Evolutionary conservation across 2,113 vertebrate genomes (phyloP), one percentile per base, ranked within the genome.

Genomic region (Hippopotamus amphibius): DNA sequence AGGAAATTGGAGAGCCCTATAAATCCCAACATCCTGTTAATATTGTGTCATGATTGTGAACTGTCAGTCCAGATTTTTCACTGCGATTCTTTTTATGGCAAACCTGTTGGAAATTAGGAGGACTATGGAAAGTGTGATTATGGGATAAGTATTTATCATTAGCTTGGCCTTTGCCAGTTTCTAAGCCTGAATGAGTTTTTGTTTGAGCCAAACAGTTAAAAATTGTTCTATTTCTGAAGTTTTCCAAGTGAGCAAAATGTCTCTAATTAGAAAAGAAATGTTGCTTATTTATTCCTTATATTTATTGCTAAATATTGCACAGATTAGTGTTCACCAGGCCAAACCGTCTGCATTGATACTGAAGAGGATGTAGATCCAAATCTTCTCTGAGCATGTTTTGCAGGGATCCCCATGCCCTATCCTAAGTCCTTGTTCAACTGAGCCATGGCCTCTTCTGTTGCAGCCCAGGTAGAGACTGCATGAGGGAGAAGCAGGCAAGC

Each of bases 81-180:
- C 69, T 85, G 33, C 17, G 86, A 90, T 57, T 97, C 69, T 72
- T 96, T 43, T 96, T 24, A 16, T 37, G 79, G 55, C 33, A 15
- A 96, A 98, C 94, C 33, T 43, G 91, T 88, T 96, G 46, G 95
- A 97, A 97, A 74, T 33, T 88, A 96, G 81, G 97, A 84, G 89
- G 95, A 17, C 30, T 71, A 65, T 81, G 93, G 98, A 98, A 99
- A 98, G 97, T 82, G 77, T 9, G 22, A 97, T 89, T 95, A 53
- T 50, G 92, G 63, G 22, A 74, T 41, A 21, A 10, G 50, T 90
- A 24, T 96, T 98, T 97, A 97, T 95, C 17, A 8, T 85, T 95
- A 90, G n/a, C 65, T 3, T 4, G 30, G 19, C 15, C 57, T 81
- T 97, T 97, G 91, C 94, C 97, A 98, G 2, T 72, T 96, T 82